A percentile compares a stretch with the other conserved stretches of the same genome.
phyloP scores from a whole-genome alignment of 2,113 vertebrate genomes.

The Paracanthobrama guichenoti region DNA sequence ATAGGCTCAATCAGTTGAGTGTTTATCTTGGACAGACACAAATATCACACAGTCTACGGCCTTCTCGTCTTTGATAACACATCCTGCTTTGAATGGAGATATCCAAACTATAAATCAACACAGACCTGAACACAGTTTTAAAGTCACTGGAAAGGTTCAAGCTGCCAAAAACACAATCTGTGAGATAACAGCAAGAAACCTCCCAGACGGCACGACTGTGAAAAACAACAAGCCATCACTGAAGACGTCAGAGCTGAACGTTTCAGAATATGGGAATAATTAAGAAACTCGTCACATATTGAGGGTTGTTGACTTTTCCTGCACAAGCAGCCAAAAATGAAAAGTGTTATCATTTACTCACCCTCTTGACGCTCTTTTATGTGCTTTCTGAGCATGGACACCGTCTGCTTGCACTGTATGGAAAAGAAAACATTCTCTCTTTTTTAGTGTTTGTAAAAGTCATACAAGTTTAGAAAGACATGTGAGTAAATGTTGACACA shows the following conservation, averaged over 20 bases:
- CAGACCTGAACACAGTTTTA: neutral
- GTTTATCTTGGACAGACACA: conserved; percentile 4
- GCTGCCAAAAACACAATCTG: conserved; percentile 24
- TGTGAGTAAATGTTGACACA: neutral
- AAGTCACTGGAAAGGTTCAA: neutral
- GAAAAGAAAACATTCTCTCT: neutral
- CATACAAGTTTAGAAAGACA: neutral
- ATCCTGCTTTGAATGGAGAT: neutral
- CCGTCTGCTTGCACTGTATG: neutral
- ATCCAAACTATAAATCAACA: neutral
- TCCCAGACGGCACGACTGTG: neutral
- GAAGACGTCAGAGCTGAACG: neutral
- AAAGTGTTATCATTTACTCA: neutral
- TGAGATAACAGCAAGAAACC: conserved; percentile 9
- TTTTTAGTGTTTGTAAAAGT: conserved; percentile 46
- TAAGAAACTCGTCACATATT: neutral
- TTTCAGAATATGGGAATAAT: neutral
- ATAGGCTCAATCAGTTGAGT: neutral
- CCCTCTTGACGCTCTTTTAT: neutral
- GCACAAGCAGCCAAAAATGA: neutral
- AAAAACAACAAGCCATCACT: neutral
- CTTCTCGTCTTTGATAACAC: neutral
- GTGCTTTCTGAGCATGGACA: neutral
- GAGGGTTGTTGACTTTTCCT: neutral
- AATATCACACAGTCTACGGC: neutral